Conservation (phyloP, 2,888 invertebrate species). For the Pristionchus maxplancki region DNA sequence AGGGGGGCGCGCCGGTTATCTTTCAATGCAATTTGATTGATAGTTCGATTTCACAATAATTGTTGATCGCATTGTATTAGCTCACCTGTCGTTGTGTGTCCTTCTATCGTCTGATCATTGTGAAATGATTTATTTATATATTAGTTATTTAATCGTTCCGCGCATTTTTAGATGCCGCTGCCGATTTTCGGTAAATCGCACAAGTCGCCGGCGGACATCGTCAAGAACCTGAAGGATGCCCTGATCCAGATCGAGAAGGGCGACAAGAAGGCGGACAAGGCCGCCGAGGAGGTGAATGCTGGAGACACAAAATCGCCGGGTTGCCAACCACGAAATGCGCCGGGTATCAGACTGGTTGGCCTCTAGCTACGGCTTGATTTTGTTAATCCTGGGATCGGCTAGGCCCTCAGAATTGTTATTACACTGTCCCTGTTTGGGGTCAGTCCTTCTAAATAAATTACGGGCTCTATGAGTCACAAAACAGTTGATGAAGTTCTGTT, state of each 20-base stretch:
- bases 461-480: no score
- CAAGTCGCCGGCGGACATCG: constrained; percentile 90
- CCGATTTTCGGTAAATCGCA: constrained; percentile 72
- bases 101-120: no score
- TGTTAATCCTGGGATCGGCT: no score
- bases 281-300: constrained; percentile 92
- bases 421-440: no score
- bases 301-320: not conserved
- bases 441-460: no score
- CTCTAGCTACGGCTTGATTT: no score
- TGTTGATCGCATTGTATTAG: not conserved
- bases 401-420: no score
- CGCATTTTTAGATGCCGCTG: constrained; percentile 62
- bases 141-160: constrained; percentile 16
- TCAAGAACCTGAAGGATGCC: constrained; percentile 92
- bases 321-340: no score
- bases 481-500: no score
- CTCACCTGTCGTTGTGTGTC: no score
- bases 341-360: no score
- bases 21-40: not conserved
- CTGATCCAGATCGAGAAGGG: constrained; percentile 93
- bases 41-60: not conserved
- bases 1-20: not conserved
- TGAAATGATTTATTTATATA: no score
- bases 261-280: constrained; percentile 96